Evolutionary conservation across 2,113 vertebrate genomes (phyloP).

Genomic region (Istiophorus platypterus): DNA sequence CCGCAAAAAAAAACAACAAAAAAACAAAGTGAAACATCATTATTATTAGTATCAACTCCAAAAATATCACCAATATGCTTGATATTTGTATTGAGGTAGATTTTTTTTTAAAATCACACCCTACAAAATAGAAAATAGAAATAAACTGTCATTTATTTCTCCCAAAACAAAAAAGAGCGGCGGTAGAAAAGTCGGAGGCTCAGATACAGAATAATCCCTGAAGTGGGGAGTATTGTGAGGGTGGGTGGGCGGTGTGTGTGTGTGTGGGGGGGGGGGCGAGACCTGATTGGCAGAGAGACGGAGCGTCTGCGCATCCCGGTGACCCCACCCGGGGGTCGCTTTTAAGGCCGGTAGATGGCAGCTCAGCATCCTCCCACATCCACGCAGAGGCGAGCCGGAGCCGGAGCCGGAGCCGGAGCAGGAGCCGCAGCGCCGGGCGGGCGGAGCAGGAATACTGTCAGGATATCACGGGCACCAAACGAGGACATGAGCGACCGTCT

Average conservation of each 20-base stretch:
- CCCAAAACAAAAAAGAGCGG: not conserved
- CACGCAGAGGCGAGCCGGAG: constrained; percentile 17
- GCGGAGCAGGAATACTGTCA: constrained; percentile 28
- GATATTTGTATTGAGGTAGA: not conserved
- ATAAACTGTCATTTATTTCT: not conserved
- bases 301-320: constrained; percentile 85
- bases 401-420: not conserved
- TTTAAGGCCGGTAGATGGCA: constrained; percentile 95
- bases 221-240: constrained; percentile 18
- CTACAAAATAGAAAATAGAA: not conserved
- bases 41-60: not conserved
- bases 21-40: not conserved
- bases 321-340: constrained; percentile 86
- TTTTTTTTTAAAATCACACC: not conserved
- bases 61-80: not conserved
- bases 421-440: constrained; percentile 28
- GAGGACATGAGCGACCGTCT: constrained; percentile 18
- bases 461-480: constrained; percentile 1
- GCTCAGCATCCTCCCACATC: constrained; percentile 79
- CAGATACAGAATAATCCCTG: not conserved
- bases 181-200: constrained; percentile 2
- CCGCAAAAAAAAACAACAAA: too few species aligned
- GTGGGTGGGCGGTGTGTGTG: not conserved
- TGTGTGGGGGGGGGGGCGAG: not conserved
- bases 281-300: constrained; percentile 89